Percentiles rank a stretch among this genome's conserved stretches.
phyloP scores from a whole-genome alignment of 2,113 vertebrate genomes.

The Pollimyrus isidori region DNA sequence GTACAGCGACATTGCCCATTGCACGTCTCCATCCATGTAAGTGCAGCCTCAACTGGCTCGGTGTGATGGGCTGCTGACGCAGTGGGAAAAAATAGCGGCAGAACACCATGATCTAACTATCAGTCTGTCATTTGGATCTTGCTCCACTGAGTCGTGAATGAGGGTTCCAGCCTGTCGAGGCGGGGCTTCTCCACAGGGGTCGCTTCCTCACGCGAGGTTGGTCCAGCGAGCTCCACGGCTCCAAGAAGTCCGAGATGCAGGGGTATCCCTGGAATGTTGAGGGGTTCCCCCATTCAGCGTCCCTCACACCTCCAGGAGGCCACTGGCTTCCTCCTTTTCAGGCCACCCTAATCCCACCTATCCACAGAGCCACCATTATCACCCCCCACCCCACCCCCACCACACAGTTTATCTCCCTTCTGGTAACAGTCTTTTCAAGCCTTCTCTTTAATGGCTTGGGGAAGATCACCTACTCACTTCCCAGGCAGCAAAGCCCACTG shows the following conservation, averaged over 20 bases:
- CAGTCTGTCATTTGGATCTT: neutral
- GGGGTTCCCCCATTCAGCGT: constrained; percentile 52
- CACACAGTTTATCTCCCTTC: constrained; percentile 68
- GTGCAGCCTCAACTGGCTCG: neutral
- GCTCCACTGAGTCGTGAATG: neutral
- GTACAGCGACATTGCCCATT: neutral
- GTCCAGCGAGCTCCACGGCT: neutral
- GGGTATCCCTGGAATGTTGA: constrained; percentile 52
- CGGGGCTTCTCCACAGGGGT: neutral
- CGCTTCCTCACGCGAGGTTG: neutral
- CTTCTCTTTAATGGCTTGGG: constrained; percentile 69
- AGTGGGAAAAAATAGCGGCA: neutral
- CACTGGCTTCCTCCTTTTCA: constrained; percentile 72
- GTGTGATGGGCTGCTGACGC: neutral
- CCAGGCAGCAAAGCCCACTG: constrained; percentile 58
- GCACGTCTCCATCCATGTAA: neutral
- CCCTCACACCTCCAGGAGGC: constrained; percentile 64
- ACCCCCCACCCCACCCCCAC: constrained; percentile 56
- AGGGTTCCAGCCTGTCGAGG: neutral
- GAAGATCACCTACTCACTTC: constrained; percentile 70
- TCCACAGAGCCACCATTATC: constrained; percentile 68
- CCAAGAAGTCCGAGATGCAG: constrained; percentile 23
- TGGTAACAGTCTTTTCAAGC: constrained; percentile 75
- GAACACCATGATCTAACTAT: neutral
- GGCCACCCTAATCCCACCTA: constrained; percentile 66